Percentiles rank a stretch among this genome's conserved stretches.
Conservation (phyloP, 1,140 invertebrate species). For the Oscheius sp. region DNA sequence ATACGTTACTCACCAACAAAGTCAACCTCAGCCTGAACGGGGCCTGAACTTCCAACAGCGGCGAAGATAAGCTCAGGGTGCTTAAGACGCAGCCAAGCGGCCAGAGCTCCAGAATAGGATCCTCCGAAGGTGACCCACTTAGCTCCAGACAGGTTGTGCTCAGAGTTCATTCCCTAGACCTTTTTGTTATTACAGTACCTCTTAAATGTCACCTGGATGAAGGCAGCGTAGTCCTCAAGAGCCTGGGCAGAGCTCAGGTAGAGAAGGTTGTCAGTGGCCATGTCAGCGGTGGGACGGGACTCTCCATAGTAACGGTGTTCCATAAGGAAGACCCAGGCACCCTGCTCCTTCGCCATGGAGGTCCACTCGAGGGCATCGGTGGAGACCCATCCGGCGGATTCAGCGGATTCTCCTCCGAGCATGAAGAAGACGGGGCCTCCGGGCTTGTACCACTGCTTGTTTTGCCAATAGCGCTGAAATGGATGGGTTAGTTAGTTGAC, state of each 20-base stretch:
- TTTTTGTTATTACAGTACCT: neutral
- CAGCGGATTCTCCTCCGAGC: conserved; percentile 34
- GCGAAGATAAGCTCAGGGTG: conserved; percentile 38
- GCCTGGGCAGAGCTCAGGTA: conserved; percentile 35
- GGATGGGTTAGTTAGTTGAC: too few species aligned
- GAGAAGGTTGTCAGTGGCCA: conserved; percentile 34
- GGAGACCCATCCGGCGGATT: conserved; percentile 10
- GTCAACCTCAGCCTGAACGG: conserved; percentile 41
- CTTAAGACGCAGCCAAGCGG: conserved; percentile 41
- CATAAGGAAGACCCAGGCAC: conserved; percentile 28
- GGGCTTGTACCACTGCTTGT: conserved; percentile 32
- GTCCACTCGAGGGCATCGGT: conserved; percentile 16
- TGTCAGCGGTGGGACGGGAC: conserved; percentile 30
- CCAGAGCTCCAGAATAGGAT: conserved; percentile 42
- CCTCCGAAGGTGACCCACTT: conserved; percentile 44
- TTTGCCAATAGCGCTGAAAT: conserved; percentile 28
- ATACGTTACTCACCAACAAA: too few species aligned
- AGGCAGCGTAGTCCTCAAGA: conserved; percentile 35
- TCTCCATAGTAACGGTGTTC: conserved; percentile 41
- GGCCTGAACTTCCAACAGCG: conserved; percentile 37
- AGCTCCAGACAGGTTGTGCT: conserved; percentile 17
- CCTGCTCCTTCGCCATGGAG: conserved; percentile 31
- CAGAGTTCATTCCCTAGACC: neutral
- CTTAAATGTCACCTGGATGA: conserved; percentile 19
- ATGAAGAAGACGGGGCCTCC: conserved; percentile 37